Evolutionary conservation across 2,888 invertebrate genomes (phyloP).

Genomic region (Meteorus colon): DNA sequence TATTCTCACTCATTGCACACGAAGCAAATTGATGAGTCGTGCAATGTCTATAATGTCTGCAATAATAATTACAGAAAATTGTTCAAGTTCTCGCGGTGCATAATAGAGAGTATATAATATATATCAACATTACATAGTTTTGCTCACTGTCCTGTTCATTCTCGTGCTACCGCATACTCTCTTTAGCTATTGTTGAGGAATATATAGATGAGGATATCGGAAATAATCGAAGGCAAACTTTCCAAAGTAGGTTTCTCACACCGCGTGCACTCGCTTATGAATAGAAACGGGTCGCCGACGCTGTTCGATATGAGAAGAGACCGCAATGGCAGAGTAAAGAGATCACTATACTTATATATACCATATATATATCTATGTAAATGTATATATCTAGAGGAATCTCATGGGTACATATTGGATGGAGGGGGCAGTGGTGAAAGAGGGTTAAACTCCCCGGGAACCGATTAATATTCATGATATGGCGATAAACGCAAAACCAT

Average conservation of each 20-base stretch:
- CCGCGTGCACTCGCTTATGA: slow-evolving; percentile 39
- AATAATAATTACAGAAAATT: slow-evolving; percentile 34
- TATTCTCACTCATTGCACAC: not conserved
- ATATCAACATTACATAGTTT: slow-evolving; percentile 2
- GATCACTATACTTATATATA: not conserved
- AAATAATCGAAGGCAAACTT: slow-evolving; percentile 43
- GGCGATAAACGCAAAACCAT: slow-evolving; percentile 32
- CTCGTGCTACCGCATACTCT: not conserved
- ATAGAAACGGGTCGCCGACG: slow-evolving; percentile 45
- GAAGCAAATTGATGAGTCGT: slow-evolving; percentile 25
- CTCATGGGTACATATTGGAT: slow-evolving; percentile 36
- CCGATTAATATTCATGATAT: slow-evolving; percentile 46
- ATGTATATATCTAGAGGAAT: slow-evolving; percentile 15
- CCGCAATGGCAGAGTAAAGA: slow-evolving; percentile 16
- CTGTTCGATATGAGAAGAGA: slow-evolving; percentile 25
- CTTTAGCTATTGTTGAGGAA: slow-evolving; percentile 33
- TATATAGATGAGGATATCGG: slow-evolving; percentile 34
- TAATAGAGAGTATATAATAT: slow-evolving; percentile 9
- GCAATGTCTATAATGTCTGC: slow-evolving; percentile 25
- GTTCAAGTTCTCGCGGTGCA: slow-evolving; percentile 25
- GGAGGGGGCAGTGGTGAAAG: slow-evolving; percentile 22
- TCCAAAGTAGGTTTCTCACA: slow-evolving; percentile 40
- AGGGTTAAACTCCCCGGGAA: slow-evolving; percentile 32
- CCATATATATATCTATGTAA: not conserved
- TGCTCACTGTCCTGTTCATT: not conserved